These are phyloP conservation scores for Sarcophaga bullata DNA, from an alignment of 1,140 invertebrate genomes.

Conservation along the genomic window DNA sequence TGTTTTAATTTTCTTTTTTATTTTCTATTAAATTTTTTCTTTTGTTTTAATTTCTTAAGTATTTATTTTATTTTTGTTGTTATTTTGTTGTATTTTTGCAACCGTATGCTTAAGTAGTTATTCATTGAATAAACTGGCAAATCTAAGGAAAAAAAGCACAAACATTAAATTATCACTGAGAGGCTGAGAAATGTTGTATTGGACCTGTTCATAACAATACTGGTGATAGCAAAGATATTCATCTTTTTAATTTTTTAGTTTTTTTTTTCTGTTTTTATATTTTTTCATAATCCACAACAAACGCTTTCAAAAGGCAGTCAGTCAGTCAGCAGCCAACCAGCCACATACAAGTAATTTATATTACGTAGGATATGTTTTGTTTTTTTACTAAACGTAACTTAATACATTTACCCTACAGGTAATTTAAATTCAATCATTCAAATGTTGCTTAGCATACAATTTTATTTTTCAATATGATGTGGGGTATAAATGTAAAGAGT, in stretches of 20 bases:
- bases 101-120: slow-evolving; percentile 37
- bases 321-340: neutral
- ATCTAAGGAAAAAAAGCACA: slow-evolving; percentile 18
- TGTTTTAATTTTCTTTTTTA: slow-evolving; percentile 5
- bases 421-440: too few species aligned
- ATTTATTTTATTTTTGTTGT: slow-evolving; percentile 30
- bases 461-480: too few species aligned
- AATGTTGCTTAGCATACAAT: too few species aligned
- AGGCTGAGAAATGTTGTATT: neutral
- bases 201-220: neutral
- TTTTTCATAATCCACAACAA: neutral
- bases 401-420: neutral
- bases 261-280: neutral
- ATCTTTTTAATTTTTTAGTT: neutral
- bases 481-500: too few species aligned
- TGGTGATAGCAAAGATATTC: slow-evolving; percentile 10
- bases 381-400: neutral
- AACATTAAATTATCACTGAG: slow-evolving; percentile 33
- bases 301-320: neutral
- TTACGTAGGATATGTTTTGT: neutral
- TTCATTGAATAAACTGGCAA: slow-evolving; percentile 32
- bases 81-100: slow-evolving; percentile 17
- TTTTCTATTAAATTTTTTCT: slow-evolving; percentile 19
- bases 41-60: neutral
- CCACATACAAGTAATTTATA: neutral